A percentile compares a stretch with the other conserved stretches of the same genome.
These are phyloP conservation scores for Zelleria hepariella DNA, from an alignment of 2,888 invertebrate species.

Conservation along the genomic window DNA sequence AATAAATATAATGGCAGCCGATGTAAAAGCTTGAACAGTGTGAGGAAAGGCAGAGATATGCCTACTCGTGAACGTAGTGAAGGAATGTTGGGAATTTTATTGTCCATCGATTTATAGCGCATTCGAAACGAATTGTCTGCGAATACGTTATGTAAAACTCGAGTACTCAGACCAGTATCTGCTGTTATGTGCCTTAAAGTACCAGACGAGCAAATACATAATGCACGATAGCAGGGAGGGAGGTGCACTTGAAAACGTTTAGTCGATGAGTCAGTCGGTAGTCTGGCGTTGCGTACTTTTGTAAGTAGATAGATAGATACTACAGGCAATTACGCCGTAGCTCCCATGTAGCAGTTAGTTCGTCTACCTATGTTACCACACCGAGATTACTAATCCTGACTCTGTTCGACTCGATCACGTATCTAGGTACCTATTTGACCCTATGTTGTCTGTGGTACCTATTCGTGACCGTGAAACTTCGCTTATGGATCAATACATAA, in stretches of 20 bases:
- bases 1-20: slow-evolving; percentile 38
- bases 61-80: neutral
- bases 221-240: neutral
- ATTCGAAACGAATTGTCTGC: slow-evolving; percentile 7
- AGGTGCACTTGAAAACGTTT: slow-evolving; percentile 4
- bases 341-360: neutral
- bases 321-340: neutral
- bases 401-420: neutral
- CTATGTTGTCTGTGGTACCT: neutral
- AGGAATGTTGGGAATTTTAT: neutral
- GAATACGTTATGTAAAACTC: slow-evolving; percentile 5
- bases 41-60: neutral
- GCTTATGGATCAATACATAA: neutral
- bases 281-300: slow-evolving; percentile 1
- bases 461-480: neutral
- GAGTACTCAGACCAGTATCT: neutral
- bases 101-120: neutral
- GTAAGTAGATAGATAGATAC: neutral
- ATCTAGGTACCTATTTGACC: too few species aligned
- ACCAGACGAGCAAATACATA: neutral
- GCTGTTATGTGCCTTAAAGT: neutral
- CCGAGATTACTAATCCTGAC: neutral
- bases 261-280: neutral
- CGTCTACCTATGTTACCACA: neutral
- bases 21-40: neutral